These are phyloP conservation scores for Phasianus colchicus DNA, from an alignment of 2,113 vertebrate genomes.

Conservation along the genomic window DNA sequence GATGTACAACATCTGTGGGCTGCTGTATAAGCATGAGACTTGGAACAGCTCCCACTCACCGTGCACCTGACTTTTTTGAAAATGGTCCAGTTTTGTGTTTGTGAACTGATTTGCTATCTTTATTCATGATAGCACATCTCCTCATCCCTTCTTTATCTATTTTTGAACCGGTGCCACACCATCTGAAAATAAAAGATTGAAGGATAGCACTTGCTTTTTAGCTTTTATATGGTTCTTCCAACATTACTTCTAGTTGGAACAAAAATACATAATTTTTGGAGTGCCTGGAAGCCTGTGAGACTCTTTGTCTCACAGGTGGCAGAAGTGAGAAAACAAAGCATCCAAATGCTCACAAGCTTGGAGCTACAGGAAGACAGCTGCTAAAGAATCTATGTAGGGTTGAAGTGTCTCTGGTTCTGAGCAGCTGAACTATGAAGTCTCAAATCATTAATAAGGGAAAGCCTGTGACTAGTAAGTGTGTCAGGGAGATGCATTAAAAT, in stretches of 20 bases:
- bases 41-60: conserved; percentile 45
- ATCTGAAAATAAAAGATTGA: conserved; percentile 30
- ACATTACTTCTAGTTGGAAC: conserved; percentile 4
- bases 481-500: background rate
- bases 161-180: conserved; percentile 32
- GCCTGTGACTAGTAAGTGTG: background rate
- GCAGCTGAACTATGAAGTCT: background rate
- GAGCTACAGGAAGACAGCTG: background rate
- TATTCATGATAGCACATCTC: conserved; percentile 7
- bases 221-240: background rate
- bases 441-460: background rate
- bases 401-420: background rate
- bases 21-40: conserved; percentile 26
- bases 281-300: background rate
- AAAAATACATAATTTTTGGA: background rate
- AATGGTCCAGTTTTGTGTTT: conserved; percentile 49
- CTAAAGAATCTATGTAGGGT: accelerated
- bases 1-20: conserved; percentile 51
- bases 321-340: background rate
- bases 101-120: conserved; percentile 39
- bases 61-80: conserved; percentile 67
- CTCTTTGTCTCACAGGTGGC: background rate
- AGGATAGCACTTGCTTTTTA: background rate
- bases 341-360: background rate
- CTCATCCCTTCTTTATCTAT: background rate